Conservation (phyloP, 2,797 vertebrate species). For the Acrossocheilus fasciatus region DNA sequence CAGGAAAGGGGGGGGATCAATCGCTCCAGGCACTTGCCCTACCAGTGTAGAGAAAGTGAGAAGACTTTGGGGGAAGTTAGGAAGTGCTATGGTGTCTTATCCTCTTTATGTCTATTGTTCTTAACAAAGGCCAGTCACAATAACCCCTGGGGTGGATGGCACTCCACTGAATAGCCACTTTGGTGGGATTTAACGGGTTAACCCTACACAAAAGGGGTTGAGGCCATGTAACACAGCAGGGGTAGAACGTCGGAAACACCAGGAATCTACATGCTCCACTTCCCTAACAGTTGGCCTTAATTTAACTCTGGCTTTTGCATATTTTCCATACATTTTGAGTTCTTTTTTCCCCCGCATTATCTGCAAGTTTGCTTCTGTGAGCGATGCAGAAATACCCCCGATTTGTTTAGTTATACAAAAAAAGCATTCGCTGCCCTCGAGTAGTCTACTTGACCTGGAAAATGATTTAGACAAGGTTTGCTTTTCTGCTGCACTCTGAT, state of each 20-base stretch:
- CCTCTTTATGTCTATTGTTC: slow-evolving; percentile 62
- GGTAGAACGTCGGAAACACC: slow-evolving; percentile 47
- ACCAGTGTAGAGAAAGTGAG: slow-evolving; percentile 44
- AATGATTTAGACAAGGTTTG: slow-evolving; percentile 14
- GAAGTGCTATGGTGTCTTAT: slow-evolving; percentile 61
- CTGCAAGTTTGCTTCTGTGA: slow-evolving; percentile 18
- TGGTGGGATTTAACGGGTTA: slow-evolving; percentile 67
- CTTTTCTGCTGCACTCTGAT: slow-evolving; percentile 10
- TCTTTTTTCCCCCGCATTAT: not conserved
- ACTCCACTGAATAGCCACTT: slow-evolving; percentile 61
- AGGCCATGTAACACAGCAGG: slow-evolving; percentile 61
- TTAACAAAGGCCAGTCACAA: slow-evolving; percentile 63
- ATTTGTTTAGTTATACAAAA: not conserved
- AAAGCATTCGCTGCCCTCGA: not conserved
- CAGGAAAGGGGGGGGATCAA: slow-evolving; percentile 11
- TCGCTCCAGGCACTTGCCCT: slow-evolving; percentile 28
- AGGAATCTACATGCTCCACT: slow-evolving; percentile 45
- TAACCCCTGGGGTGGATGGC: slow-evolving; percentile 62
- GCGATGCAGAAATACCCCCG: not conserved
- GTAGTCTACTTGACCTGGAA: slow-evolving; percentile 17
- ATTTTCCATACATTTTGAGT: slow-evolving; percentile 31
- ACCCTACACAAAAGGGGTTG: slow-evolving; percentile 58
- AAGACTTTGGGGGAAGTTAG: slow-evolving; percentile 48
- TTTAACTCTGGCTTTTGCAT: slow-evolving; percentile 36
- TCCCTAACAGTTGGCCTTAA: slow-evolving; percentile 28